These are phyloP conservation scores for Grus americana DNA, from an alignment of 2,113 vertebrate species.

Conservation along the genomic window DNA sequence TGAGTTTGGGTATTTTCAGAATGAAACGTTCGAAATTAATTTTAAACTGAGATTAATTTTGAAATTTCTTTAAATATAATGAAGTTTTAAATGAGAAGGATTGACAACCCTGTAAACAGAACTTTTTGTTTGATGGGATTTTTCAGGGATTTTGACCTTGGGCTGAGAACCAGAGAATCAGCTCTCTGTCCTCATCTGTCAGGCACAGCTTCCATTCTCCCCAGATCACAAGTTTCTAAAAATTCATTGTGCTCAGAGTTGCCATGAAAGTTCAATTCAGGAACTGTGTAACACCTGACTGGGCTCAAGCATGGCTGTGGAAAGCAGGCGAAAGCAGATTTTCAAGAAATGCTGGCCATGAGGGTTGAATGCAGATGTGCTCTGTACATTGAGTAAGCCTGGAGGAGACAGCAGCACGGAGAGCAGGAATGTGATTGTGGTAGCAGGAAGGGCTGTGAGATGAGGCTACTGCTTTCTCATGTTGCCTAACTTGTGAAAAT, in stretches of 20 bases:
- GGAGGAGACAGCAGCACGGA: background rate
- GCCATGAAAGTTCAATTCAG: background rate
- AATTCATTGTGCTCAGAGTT: background rate
- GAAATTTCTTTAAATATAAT: background rate
- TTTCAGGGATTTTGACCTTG: background rate
- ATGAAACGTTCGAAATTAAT: background rate
- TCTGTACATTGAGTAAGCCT: background rate
- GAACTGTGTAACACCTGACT: background rate
- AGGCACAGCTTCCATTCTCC: background rate
- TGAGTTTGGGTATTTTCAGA: background rate
- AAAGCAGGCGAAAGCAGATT: background rate
- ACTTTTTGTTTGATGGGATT: background rate
- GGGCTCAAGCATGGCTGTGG: background rate
- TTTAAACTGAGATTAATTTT: background rate
- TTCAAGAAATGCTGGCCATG: background rate
- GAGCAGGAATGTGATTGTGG: background rate
- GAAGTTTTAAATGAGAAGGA: background rate
- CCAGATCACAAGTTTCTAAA: background rate
- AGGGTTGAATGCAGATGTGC: background rate
- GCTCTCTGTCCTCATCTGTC: background rate
- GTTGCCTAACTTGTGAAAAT: background rate
- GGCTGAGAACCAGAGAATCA: background rate
- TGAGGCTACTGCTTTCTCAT: background rate
- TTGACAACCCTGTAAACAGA: background rate
- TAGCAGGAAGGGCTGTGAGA: background rate